Conservation (phyloP, 2,113 vertebrate species). For the Pontoporia blainvillei region DNA sequence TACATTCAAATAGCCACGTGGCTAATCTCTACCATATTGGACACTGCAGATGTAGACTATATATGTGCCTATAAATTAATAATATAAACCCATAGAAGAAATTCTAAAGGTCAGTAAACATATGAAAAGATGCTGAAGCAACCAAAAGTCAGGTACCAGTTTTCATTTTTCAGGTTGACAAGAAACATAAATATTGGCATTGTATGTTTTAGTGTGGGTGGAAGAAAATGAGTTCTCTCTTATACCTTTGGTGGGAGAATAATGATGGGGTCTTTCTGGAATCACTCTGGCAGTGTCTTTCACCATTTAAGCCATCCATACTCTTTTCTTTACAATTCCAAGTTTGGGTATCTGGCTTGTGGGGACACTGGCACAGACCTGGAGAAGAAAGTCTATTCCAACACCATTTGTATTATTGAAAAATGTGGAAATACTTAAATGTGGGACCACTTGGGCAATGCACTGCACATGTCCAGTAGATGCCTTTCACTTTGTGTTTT, state of each 20-base stretch:
- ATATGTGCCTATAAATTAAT: background rate
- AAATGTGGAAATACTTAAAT: background rate
- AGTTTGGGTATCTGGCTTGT: background rate
- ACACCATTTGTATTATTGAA: background rate
- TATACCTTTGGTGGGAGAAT: background rate
- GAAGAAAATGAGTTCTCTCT: background rate
- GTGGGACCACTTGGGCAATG: background rate
- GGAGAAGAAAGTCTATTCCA: background rate
- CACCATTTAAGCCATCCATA: background rate
- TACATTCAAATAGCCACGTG: background rate
- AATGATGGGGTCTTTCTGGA: background rate
- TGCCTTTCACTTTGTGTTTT: background rate
- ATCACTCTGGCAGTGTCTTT: background rate
- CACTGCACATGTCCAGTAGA: background rate
- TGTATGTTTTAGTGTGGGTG: background rate
- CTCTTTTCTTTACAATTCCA: background rate
- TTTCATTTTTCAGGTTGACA: background rate
- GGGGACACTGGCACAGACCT: background rate
- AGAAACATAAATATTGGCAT: background rate
- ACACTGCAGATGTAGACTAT: background rate
- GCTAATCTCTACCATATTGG: background rate
- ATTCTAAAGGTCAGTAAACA: background rate
- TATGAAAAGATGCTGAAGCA: background rate
- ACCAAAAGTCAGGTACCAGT: background rate
- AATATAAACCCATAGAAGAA: background rate